Base-by-base conservation (phyloP, 1,140 invertebrate species). In the Ceratitis capitata region DNA sequence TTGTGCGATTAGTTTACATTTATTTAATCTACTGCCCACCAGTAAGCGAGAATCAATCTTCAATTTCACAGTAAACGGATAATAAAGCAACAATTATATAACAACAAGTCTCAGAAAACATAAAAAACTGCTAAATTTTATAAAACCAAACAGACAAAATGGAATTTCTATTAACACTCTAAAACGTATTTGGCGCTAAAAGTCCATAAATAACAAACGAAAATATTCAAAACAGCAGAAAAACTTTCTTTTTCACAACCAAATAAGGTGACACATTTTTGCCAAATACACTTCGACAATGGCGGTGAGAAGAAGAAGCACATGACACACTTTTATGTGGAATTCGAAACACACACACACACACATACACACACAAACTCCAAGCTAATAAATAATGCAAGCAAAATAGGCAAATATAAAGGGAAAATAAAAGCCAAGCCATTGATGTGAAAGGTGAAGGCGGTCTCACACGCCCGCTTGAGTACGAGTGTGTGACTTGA, bases 261-360 rank as follows among this genome's bases (percentile, higher is more conserved):
- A 78, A 78, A 78, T 45, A 78, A 23, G 69, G 69, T 78, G 69
- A 78, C 69, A 78, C 69, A 78, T 78, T 45, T 78, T 78, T 45
- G 69, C 69, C 69, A 78, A 78, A 47, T 78, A n/a, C 35, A 78
- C n/a, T n/a, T 45, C 23, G 16, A 78, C 35, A 78, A 78, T 26
- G 39, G 16, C n/a, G 45, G 45, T 12, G 45, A 35, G 2, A 1
- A 3, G 69, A n/a, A 47, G n/a, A 45, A 47, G n/a, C 39, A 14
- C 39, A 78, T 78, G 69, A 78, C 69, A 78, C 39, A 78, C 69
- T 78, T 78, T 35, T n/a, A 78, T 78, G 32, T 26, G n/a, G 32
- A 45, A 47, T 78, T 78, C 16, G 10, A 69, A 69, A 69, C 35
- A 64, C 32, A 14, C 6, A 16, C 7, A 1, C 32, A 35, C 23